Conservation (phyloP, 1,140 invertebrate genomes). For the Hyposmocoma kahamanoa region DNA sequence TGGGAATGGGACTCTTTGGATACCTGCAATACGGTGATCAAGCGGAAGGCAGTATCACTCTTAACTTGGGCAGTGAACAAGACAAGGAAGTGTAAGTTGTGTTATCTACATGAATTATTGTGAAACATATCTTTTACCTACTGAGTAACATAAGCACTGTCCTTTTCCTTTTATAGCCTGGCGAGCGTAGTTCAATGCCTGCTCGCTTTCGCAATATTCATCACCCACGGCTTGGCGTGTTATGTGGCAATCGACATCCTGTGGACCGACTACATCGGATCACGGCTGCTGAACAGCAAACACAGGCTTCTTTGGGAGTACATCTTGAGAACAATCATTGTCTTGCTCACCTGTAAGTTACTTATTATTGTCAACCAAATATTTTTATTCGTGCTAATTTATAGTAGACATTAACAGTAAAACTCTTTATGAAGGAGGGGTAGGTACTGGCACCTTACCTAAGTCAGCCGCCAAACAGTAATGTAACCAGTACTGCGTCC, state of each 20-base stretch:
- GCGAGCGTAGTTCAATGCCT: conserved; percentile 84
- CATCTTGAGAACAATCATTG: conserved; percentile 51
- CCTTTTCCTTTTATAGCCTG: conserved; percentile 72
- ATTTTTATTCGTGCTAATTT: too few species aligned
- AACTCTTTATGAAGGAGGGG: too few species aligned
- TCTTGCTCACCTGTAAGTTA: conserved; percentile 65
- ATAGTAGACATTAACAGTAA: too few species aligned
- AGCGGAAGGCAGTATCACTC: conserved; percentile 79
- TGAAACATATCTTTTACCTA: neutral
- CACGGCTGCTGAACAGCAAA: conserved; percentile 40
- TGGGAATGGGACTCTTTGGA: conserved; percentile 85
- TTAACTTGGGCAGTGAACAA: conserved; percentile 81
- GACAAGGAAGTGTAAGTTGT: conserved; percentile 75
- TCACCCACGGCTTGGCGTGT: conserved; percentile 89
- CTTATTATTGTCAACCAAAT: too few species aligned
- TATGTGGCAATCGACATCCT: conserved; percentile 93
- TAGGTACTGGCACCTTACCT: too few species aligned
- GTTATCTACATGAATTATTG: neutral
- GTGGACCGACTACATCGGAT: conserved; percentile 77
- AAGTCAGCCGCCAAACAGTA: too few species aligned
- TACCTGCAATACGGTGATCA: conserved; percentile 83
- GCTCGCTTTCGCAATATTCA: conserved; percentile 86
- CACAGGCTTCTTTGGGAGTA: conserved; percentile 60
- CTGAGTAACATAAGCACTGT: neutral
- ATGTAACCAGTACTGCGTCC: too few species aligned